Evolutionary conservation across 2,888 invertebrate species (phyloP).

Genomic region (Leucania comma): DNA sequence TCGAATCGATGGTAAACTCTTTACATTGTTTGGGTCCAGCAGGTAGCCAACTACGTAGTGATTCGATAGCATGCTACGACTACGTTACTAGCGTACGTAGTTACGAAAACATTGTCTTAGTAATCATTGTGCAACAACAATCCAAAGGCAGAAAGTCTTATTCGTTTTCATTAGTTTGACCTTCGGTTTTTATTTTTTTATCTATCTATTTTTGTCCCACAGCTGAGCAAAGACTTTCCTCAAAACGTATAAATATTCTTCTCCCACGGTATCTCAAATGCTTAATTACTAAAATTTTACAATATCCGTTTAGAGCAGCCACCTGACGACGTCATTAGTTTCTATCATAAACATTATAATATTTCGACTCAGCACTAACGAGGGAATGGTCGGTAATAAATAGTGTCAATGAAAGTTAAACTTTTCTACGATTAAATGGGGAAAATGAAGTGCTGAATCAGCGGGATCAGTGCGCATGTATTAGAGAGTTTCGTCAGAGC

Average conservation of each 20-base stretch:
- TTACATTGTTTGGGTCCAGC: no score
- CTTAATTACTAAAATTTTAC: background rate
- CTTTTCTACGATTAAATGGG: slow-evolving; percentile 36
- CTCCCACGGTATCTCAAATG: no score
- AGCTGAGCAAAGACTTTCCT: background rate
- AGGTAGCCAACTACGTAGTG: background rate
- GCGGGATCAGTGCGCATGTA: slow-evolving; percentile 70
- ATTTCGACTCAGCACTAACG: background rate
- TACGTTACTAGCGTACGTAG: background rate
- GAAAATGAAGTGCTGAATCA: slow-evolving; percentile 59
- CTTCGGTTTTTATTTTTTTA: background rate
- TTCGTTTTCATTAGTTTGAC: background rate
- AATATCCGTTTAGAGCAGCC: background rate
- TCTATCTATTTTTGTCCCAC: background rate
- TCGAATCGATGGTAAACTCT: no score
- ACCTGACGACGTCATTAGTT: background rate
- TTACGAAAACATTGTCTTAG: background rate
- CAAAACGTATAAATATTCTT: background rate
- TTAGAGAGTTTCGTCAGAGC: slow-evolving; percentile 78
- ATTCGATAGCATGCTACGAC: no score
- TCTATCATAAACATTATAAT: background rate
- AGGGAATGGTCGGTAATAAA: slow-evolving; percentile 19
- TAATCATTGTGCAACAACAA: background rate
- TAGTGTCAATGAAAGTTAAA: background rate
- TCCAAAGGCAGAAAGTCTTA: background rate